Evolutionary conservation across 2,113 vertebrate species (phyloP).

Genomic region (Sitta europaea): DNA sequence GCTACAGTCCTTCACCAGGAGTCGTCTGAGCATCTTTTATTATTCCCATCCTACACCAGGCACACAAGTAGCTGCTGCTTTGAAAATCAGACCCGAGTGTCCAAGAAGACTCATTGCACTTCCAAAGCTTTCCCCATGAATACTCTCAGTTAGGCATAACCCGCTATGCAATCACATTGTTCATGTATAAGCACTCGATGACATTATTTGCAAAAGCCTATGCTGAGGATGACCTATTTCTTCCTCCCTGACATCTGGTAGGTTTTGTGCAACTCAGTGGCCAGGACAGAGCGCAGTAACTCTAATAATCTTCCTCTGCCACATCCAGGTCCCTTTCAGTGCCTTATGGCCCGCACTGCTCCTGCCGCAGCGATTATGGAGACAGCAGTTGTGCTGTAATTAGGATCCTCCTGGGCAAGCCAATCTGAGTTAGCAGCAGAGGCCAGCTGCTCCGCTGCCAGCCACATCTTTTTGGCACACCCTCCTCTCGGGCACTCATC

Average conservation of each 20-base stretch:
- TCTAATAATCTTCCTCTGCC: constrained; percentile 24
- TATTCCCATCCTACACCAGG: not conserved
- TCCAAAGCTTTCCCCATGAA: not conserved
- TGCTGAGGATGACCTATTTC: not conserved
- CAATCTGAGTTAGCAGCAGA: constrained; percentile 52
- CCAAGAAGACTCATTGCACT: rapidly evolving
- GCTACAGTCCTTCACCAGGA: not conserved
- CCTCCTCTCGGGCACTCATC: not conserved
- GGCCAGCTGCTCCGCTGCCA: constrained; percentile 66
- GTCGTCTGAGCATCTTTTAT: not conserved
- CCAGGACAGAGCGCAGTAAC: not conserved
- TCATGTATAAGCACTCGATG: not conserved
- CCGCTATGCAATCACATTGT: not conserved
- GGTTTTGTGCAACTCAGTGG: not conserved
- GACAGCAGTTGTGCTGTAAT: constrained; percentile 67
- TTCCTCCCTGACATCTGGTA: constrained; percentile 61
- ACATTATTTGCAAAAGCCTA: not conserved
- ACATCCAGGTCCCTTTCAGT: constrained; percentile 34
- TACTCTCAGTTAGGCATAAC: not conserved
- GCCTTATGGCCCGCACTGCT: constrained; percentile 47
- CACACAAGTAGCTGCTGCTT: not conserved
- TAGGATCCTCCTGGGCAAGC: constrained; percentile 70
- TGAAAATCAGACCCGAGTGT: not conserved
- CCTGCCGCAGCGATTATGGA: constrained; percentile 64
- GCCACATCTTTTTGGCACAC: constrained; percentile 62